Conservation (phyloP, 2,888 invertebrate species). For the Drosophila anomalata region DNA sequence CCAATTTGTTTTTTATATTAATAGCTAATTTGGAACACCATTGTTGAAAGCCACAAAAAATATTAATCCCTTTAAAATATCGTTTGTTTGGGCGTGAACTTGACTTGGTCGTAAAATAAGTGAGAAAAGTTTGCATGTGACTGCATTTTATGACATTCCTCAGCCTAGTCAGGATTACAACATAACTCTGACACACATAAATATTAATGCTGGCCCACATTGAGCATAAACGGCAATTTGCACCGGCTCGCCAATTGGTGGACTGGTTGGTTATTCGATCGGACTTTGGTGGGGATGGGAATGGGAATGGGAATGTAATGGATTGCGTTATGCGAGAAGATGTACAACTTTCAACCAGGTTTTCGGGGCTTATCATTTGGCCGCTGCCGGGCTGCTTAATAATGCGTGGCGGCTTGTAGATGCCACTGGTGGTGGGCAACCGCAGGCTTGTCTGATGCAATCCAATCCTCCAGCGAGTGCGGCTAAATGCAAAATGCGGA, state of each 20-base stretch:
- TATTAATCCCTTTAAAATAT: not conserved
- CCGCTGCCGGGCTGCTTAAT: conserved; percentile 63
- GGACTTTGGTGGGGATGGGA: conserved; percentile 12
- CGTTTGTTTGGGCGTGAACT: conserved; percentile 46
- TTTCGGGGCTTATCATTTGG: conserved; percentile 35
- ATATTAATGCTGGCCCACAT: conserved; percentile 74
- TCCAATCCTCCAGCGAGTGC: conserved; percentile 37
- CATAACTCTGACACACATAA: conserved; percentile 48
- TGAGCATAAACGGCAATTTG: conserved; percentile 57
- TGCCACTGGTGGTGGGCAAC: conserved; percentile 51
- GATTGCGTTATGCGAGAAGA: conserved; percentile 58
- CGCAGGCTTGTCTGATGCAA: conserved; percentile 51
- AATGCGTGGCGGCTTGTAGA: conserved; percentile 57
- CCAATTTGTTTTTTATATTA: conserved; percentile 34
- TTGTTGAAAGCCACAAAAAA: conserved; percentile 1
- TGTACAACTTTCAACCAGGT: conserved; percentile 55
- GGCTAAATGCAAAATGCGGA: conserved; percentile 19
- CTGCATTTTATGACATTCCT: conserved; percentile 50
- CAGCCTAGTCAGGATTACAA: conserved; percentile 48
- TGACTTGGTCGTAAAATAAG: conserved; percentile 38
- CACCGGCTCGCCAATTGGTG: conserved; percentile 53
- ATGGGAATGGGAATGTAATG: conserved; percentile 19
- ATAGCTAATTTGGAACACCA: conserved; percentile 12
- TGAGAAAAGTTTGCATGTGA: conserved; percentile 29
- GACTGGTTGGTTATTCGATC: conserved; percentile 15